A percentile compares a stretch with the other conserved stretches of the same genome.
Evolutionary conservation across 2,888 invertebrate genomes (phyloP).

Genomic region (Mamestra brassicae): DNA sequence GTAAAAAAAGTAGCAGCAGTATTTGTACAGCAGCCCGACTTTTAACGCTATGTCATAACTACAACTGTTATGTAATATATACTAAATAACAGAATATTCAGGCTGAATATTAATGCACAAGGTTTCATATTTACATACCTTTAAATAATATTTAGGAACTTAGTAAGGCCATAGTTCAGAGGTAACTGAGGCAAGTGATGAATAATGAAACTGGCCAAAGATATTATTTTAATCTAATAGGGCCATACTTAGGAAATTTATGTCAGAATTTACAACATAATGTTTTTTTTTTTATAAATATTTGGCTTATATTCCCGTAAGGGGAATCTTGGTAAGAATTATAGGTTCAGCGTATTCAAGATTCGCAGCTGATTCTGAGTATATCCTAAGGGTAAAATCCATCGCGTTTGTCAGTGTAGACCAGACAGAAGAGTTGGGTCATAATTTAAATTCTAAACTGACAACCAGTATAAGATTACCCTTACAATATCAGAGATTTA

Average conservation of each 20-base stretch:
- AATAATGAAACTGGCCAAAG: background rate
- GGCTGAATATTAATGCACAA: constrained; percentile 35
- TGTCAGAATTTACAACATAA: background rate
- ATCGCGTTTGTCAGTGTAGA: too few relatives aligned
- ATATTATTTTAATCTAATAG: too few relatives aligned
- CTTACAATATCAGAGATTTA: background rate
- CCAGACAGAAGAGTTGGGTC: too few relatives aligned
- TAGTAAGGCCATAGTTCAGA: background rate
- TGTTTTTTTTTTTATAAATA: background rate
- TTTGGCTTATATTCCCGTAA: background rate
- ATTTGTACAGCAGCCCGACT: too few relatives aligned
- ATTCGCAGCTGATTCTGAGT: too few relatives aligned
- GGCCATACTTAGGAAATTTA: background rate
- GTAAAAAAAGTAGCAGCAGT: too few relatives aligned
- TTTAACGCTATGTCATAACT: too few relatives aligned
- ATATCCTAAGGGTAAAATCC: background rate
- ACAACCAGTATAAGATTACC: background rate
- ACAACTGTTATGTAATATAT: background rate
- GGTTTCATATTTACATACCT: constrained; percentile 27
- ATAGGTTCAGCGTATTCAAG: too few relatives aligned
- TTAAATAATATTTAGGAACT: background rate
- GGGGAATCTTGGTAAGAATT: too few relatives aligned
- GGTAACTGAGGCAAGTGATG: background rate
- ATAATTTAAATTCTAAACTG: background rate
- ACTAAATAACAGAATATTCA: background rate